These are phyloP conservation scores for Nomada flava DNA, from an alignment of 2,888 invertebrate species.

Conservation along the genomic window DNA sequence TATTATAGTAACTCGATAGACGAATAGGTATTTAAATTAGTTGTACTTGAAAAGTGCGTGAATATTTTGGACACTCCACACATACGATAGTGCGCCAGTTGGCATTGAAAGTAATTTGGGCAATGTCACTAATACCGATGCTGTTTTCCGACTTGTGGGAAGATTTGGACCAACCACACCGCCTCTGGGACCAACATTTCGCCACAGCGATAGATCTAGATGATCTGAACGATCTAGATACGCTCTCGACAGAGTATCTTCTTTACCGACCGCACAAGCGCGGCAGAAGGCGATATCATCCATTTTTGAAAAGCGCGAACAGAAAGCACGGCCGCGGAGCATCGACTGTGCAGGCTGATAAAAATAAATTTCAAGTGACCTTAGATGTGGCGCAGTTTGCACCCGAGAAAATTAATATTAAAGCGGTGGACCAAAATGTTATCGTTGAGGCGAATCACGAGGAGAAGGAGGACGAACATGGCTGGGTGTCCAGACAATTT, in stretches of 20 bases:
- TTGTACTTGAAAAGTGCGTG: not conserved
- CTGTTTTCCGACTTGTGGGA: conserved; percentile 95
- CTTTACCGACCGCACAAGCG: conserved; percentile 37
- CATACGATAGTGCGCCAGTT: not conserved
- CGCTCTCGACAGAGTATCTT: conserved; percentile 40
- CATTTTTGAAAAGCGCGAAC: conserved; percentile 66
- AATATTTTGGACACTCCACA: not conserved
- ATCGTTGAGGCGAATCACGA: conserved; percentile 92
- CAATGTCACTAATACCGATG: conserved; percentile 93
- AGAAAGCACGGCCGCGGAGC: conserved; percentile 84
- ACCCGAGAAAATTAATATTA: conserved; percentile 82
- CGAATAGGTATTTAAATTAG: not conserved
- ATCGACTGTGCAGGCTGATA: conserved; percentile 87
- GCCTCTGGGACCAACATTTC: conserved; percentile 92
- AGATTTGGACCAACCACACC: conserved; percentile 90
- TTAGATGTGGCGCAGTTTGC: conserved; percentile 92
- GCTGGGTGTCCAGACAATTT: conserved; percentile 93
- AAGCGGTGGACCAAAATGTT: conserved; percentile 89
- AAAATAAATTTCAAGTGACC: conserved; percentile 89
- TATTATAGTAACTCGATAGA: not conserved
- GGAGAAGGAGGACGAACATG: conserved; percentile 91
- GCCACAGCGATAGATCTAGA: conserved; percentile 90
- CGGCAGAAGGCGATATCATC: conserved; percentile 54
- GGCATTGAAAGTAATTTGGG: conserved; percentile 5
- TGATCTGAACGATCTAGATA: conserved; percentile 83